Evolutionary conservation across 2,888 invertebrate genomes (phyloP).

Genomic region (Phaonia tiefii): DNA sequence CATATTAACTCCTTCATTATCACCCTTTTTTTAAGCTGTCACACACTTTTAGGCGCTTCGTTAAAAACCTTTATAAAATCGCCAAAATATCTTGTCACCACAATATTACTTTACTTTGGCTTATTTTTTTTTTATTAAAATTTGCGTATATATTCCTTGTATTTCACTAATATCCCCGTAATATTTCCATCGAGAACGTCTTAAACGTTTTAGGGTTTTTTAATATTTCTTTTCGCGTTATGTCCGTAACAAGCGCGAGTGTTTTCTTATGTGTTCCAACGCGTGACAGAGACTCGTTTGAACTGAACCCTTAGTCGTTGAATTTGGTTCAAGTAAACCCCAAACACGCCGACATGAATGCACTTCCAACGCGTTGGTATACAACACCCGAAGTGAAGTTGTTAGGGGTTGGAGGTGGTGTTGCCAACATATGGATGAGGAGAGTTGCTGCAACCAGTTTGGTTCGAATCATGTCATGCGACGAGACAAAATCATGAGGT

Average conservation of each 20-base stretch:
- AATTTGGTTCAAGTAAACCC: constrained; percentile 36
- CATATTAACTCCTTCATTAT: too few relatives aligned
- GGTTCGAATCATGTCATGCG: constrained; percentile 63
- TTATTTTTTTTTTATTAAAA: too few relatives aligned
- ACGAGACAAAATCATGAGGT: not conserved
- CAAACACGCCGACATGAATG: constrained; percentile 1
- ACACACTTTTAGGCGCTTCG: too few relatives aligned
- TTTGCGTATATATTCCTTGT: too few relatives aligned
- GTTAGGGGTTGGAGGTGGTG: not conserved
- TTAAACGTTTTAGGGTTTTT: not conserved
- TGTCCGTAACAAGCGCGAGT: too few relatives aligned
- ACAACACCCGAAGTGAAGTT: not conserved
- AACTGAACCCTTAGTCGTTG: constrained; percentile 41
- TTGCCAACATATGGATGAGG: constrained; percentile 46
- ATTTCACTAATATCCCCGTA: not conserved
- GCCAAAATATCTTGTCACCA: too few relatives aligned
- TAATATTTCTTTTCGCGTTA: not conserved
- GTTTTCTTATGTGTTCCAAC: constrained; percentile 1
- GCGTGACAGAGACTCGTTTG: constrained; percentile 57
- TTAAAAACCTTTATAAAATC: too few relatives aligned
- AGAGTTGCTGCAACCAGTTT: constrained; percentile 36
- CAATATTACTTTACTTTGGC: too few relatives aligned
- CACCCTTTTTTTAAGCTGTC: too few relatives aligned
- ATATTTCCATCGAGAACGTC: not conserved
- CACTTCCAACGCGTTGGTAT: constrained; percentile 23